Base-by-base conservation (phyloP, 1,140 invertebrate species). In the Micrasema minimum region DNA sequence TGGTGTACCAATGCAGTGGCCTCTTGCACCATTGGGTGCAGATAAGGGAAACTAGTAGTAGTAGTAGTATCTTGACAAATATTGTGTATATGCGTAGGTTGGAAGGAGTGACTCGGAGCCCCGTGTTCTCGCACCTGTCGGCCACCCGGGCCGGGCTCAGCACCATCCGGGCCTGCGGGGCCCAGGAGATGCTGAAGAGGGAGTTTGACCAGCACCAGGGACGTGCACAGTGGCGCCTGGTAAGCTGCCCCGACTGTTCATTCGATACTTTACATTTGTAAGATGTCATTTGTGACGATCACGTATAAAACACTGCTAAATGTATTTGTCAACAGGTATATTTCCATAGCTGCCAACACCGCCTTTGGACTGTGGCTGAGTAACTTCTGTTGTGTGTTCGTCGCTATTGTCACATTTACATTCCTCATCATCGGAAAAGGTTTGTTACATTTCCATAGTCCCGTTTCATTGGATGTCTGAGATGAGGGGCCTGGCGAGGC, bases 301-400 rank as follows among this genome's bases (percentile, higher is more conserved):
- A 64, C 14, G 5, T 31, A 18, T 64, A 14, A n/a, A n/a, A n/a
- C n/a, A n/a, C n/a, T n/a, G n/a, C n/a, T n/a, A n/a, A n/a, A n/a
- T n/a, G n/a, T n/a, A n/a, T 65, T 18, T 23, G 16, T 65, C 79
- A 80, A 53, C 74, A 85, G 89, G 86, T 94, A 89, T 77, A 80
- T 95, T 45, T 92, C 91, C 64, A 82, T 96, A 3, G 83, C 89
- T 9, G 87, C 90, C 1, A 90, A 89, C 71, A 86, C 92, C 18
- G 92, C 93, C 74, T 93, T 96, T 78, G 92, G 92, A 0, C 88
- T 96, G 37, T 91, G 91, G 84, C 79, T 96, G 31, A 93, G 96
- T 79, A 84, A 90, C 65, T 85, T 95, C 1, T 93, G 91, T 69
- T 86, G 90, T 6, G 53, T 85, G 7, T 90, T 90, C 68, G 85